Evolutionary conservation across 1,140 invertebrate genomes (phyloP).

Genomic region (Pristionchus pacificus): DNA sequence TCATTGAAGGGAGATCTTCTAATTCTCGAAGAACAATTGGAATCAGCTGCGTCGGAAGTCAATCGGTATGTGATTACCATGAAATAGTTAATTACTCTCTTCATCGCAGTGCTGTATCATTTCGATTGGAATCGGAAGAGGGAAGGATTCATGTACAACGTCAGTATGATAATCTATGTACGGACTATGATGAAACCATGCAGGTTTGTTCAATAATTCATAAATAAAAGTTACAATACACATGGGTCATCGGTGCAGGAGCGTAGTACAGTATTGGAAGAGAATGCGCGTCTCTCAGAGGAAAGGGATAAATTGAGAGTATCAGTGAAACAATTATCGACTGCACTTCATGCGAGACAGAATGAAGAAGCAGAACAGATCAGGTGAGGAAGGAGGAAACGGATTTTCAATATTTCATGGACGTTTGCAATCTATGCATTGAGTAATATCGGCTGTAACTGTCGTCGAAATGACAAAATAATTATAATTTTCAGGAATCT

Average conservation of each 20-base stretch:
- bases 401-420: too few species aligned
- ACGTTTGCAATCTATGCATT: too few species aligned
- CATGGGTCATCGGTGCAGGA: background rate
- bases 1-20: background rate
- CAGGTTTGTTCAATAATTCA: constrained; percentile 23
- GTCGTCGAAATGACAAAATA: too few species aligned
- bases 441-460: too few species aligned
- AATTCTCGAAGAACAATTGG: constrained; percentile 11
- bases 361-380: background rate
- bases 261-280: constrained; percentile 26
- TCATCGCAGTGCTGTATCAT: constrained; percentile 17
- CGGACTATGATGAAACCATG: constrained; percentile 40
- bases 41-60: background rate
- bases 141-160: constrained; percentile 14
- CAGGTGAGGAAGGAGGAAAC: too few species aligned
- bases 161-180: constrained; percentile 27
- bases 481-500: too few species aligned
- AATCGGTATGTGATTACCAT: constrained; percentile 4
- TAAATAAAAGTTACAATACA: background rate
- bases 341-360: constrained; percentile 6
- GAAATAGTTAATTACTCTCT: constrained; percentile 8
- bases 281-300: constrained; percentile 29
- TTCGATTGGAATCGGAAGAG: constrained; percentile 27
- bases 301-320: constrained; percentile 22
- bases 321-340: constrained; percentile 4